Base-by-base conservation (phyloP, 2,888 invertebrate species). In the Acronicta aceris region DNA sequence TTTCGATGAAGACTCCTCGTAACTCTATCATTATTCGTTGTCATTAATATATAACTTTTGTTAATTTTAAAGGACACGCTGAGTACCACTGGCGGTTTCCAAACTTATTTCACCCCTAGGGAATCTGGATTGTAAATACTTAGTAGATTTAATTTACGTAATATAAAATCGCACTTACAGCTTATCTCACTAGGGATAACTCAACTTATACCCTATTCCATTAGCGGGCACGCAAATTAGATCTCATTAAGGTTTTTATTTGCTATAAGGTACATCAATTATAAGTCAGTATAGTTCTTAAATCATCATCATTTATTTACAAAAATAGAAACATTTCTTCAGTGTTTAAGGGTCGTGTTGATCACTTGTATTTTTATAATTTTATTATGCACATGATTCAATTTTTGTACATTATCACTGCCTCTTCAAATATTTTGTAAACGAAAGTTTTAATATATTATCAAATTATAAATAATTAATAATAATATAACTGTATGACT, bases 261-360 rank as follows among this genome's bases (percentile, higher is more conserved):
- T 63, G 59, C 51, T 61, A 64, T 40, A 54, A 63, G 49, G 51
- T 42, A 50, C 33, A 50, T 51, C 43, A 76, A 61, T 58, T 17
- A 65, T 66, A 81, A n/a, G 71, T 52, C 77, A 68, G 59, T 58
- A 42, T 71, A 57, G 70, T 78, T 80, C 74, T 82, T 81, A 75
- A 83, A 85, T 83, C 72, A 87, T 84, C 78, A 80, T 66, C 41
- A 38, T 92, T 93, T 94, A 94, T 93, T 93, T 93, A 93, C 92
- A 94, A 93, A 92, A 93, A 91, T 93, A 92, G 87, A 91, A 90
- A 90, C 77, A 85, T 84, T 81, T 83, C 60, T 62, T 76, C 71
- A 84, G 81, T 83, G 83, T 79, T 81, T 84, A 82, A 81, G 72
- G 50, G 59, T 84, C 84, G 75, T 81, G 78, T 38, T 75, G 81